phyloP scores from a whole-genome alignment of 2,888 invertebrate genomes.

The Megaustenia siamemsis region DNA sequence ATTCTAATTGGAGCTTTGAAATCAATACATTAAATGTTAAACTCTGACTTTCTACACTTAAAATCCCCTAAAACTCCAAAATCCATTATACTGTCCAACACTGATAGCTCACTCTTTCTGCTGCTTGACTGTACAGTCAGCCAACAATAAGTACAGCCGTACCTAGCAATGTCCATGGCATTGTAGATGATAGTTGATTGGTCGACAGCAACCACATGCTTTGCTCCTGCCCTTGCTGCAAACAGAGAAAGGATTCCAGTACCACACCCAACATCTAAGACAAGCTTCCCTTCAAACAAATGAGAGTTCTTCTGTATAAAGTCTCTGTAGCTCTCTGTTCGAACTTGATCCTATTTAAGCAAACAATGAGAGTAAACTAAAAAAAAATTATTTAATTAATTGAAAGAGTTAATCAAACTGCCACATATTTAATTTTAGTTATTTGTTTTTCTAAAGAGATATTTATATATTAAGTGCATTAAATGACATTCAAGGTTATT shows the following conservation, averaged over 20 bases:
- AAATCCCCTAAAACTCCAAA: too few species aligned
- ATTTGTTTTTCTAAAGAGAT: too few species aligned
- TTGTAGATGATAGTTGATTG: conserved; percentile 81
- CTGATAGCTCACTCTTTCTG: too few species aligned
- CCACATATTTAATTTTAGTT: not conserved
- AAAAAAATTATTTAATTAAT: not conserved
- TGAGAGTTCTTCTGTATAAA: conserved; percentile 89
- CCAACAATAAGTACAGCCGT: conserved; percentile 7
- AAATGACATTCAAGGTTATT: too few species aligned
- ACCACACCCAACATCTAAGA: conserved; percentile 83
- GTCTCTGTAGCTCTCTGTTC: conserved; percentile 92
- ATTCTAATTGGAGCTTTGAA: too few species aligned
- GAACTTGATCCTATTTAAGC: conserved; percentile 76
- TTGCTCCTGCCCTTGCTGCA: conserved; percentile 94
- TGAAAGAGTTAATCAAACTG: not conserved
- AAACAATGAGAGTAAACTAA: not conserved
- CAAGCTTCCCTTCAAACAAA: conserved; percentile 87
- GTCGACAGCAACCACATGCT: conserved; percentile 83
- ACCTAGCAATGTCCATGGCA: conserved; percentile 81
- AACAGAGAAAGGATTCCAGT: conserved; percentile 91
- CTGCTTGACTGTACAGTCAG: too few species aligned
- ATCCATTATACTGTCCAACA: too few species aligned
- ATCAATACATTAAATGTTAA: too few species aligned
- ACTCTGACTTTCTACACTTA: too few species aligned
- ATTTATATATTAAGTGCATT: too few species aligned